Percentiles rank a stretch among this genome's conserved stretches.
phyloP scores from a whole-genome alignment of 2,113 vertebrate species.

The Ictalurus furcatus region DNA sequence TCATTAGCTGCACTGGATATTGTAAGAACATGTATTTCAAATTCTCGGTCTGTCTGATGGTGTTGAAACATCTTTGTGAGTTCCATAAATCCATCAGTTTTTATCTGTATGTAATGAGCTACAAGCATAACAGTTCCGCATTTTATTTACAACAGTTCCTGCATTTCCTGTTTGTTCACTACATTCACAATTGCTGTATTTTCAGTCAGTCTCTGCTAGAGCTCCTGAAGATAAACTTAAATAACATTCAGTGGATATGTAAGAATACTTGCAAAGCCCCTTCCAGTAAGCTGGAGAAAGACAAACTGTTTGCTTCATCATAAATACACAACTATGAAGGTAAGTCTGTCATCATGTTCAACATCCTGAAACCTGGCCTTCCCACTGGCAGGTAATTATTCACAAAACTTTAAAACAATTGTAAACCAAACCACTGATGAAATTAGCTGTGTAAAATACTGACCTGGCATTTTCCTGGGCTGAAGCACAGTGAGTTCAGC shows the following conservation, averaged over 20 bases:
- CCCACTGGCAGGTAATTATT: not conserved
- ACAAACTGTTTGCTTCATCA: too few species aligned
- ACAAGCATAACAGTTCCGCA: not conserved
- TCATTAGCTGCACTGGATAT: not conserved
- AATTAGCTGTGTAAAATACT: not conserved
- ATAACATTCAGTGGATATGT: too few species aligned
- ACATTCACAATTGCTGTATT: not conserved
- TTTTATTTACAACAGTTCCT: not conserved
- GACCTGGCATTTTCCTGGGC: slow-evolving; percentile 38
- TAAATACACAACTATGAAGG: too few species aligned
- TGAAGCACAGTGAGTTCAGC: slow-evolving; percentile 49
- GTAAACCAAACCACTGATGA: not conserved
- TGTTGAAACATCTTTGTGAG: not conserved
- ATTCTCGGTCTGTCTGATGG: not conserved
- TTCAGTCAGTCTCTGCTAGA: too few species aligned
- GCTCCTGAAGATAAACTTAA: too few species aligned
- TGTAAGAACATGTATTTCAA: not conserved
- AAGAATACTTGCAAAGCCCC: too few species aligned
- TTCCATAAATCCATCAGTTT: not conserved
- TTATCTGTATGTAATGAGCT: not conserved
- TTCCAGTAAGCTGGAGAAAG: too few species aligned
- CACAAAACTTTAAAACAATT: not conserved
- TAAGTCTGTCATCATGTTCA: not conserved
- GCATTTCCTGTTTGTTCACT: not conserved
- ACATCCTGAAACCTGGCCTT: not conserved